These are phyloP conservation scores for Cyphomyrmex costatus DNA, from an alignment of 1,140 invertebrate species.

Conservation along the genomic window DNA sequence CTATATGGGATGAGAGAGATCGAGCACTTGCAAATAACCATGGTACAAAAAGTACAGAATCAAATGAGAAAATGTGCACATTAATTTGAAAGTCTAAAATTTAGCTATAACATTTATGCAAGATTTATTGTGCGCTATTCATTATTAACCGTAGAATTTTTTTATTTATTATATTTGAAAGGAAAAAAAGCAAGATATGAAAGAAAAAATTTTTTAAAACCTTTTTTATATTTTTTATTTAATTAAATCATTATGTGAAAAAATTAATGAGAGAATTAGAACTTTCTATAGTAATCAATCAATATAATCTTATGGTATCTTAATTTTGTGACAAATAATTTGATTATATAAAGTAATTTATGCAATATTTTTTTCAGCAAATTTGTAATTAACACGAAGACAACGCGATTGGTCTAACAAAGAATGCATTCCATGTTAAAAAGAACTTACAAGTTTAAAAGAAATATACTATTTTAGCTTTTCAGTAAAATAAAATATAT, in stretches of 20 bases:
- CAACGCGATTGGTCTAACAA: background rate
- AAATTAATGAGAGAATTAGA: background rate
- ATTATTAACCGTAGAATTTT: background rate
- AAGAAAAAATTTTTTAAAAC: too few relatives aligned
- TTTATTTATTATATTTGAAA: background rate
- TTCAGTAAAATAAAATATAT: background rate
- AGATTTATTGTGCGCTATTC: background rate
- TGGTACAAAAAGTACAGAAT: conserved; percentile 27
- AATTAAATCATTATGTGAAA: background rate
- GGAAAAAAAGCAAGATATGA: background rate
- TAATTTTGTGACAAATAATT: background rate
- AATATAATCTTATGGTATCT: conserved; percentile 10
- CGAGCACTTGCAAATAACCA: conserved; percentile 69
- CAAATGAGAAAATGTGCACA: conserved; percentile 72
- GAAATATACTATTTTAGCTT: conserved; percentile 31
- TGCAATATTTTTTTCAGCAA: conserved; percentile 65
- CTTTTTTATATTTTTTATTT: background rate
- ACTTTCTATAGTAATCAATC: background rate
- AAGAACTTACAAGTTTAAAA: background rate
- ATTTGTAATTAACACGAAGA: conserved; percentile 53
- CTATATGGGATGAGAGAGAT: conserved; percentile 90
- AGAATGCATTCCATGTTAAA: conserved; percentile 33
- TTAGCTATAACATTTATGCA: background rate
- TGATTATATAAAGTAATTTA: conserved; percentile 28
- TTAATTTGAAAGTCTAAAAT: conserved; percentile 68